Percentiles rank a stretch among this genome's conserved stretches.
Conservation (phyloP, 2,797 vertebrate species). For the Astyanax mexicanus region DNA sequence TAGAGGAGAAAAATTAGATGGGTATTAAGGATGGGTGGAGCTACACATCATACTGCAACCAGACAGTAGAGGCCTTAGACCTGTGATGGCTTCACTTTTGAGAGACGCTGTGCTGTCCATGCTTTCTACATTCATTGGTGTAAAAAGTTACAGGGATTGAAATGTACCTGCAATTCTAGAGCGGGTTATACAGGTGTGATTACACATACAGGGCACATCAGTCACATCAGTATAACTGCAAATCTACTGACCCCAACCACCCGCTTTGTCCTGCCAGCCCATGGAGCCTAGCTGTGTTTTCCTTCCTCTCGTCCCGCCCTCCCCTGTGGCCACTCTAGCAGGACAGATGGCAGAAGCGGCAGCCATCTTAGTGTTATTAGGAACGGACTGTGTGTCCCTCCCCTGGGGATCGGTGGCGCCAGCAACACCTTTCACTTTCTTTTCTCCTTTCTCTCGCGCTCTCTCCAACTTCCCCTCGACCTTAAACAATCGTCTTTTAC, state of each 20-base stretch:
- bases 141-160: too few relatives aligned
- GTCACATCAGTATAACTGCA: neutral
- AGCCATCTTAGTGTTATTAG: slow-evolving; percentile 36
- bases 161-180: too few relatives aligned
- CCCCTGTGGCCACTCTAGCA: slow-evolving; percentile 18
- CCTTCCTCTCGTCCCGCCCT: neutral
- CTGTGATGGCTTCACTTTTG: too few relatives aligned
- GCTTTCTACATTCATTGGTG: too few relatives aligned
- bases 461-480: slow-evolving; percentile 56
- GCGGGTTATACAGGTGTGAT: too few relatives aligned
- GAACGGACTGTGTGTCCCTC: neutral
- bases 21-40: too few relatives aligned
- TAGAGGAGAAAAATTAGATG: too few relatives aligned
- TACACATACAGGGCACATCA: too few relatives aligned
- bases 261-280: too few relatives aligned
- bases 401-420: neutral
- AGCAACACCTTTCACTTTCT: slow-evolving; percentile 34
- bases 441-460: slow-evolving; percentile 53
- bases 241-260: neutral
- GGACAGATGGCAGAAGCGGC: slow-evolving; percentile 50
- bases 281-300: neutral
- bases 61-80: too few relatives aligned
- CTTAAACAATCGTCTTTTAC: slow-evolving; percentile 55
- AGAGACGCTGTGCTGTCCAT: too few relatives aligned
- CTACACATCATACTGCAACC: too few relatives aligned